These are phyloP conservation scores for Chionomys nivalis DNA, from an alignment of 2,113 vertebrate genomes.

Conservation along the genomic window DNA sequence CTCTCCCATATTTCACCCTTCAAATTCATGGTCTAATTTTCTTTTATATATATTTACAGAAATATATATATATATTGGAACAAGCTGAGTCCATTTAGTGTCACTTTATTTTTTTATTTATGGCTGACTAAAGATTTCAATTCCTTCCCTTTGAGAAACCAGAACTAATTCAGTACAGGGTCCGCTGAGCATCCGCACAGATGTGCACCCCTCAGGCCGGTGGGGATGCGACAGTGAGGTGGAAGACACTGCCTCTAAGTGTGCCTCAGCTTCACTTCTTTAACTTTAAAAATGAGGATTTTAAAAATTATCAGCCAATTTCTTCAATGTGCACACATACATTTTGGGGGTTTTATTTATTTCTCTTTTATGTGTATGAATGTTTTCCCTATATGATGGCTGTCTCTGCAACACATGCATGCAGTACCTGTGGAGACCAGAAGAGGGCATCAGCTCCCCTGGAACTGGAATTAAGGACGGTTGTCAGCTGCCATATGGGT, in stretches of 20 bases:
- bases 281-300: neutral
- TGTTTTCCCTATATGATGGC: neutral
- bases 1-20: too few species aligned
- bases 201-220: accelerated
- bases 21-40: neutral
- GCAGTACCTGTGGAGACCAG: neutral
- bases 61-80: neutral
- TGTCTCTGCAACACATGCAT: neutral
- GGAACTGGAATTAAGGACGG: neutral
- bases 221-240: neutral
- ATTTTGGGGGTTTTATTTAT: neutral
- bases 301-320: neutral
- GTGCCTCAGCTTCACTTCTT: neutral
- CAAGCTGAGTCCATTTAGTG: neutral
- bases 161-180: neutral
- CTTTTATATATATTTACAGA: too few species aligned
- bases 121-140: neutral
- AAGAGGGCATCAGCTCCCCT: neutral
- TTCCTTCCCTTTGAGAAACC: neutral
- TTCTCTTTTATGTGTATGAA: too few species aligned
- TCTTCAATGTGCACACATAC: neutral
- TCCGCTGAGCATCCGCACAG: neutral
- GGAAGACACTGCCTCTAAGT: neutral
- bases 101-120: neutral
- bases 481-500: neutral